Percentiles rank a stretch among this genome's conserved stretches.
These are phyloP conservation scores for Indicator maculatus DNA, from an alignment of 2,113 vertebrate species.

Conservation along the genomic window DNA sequence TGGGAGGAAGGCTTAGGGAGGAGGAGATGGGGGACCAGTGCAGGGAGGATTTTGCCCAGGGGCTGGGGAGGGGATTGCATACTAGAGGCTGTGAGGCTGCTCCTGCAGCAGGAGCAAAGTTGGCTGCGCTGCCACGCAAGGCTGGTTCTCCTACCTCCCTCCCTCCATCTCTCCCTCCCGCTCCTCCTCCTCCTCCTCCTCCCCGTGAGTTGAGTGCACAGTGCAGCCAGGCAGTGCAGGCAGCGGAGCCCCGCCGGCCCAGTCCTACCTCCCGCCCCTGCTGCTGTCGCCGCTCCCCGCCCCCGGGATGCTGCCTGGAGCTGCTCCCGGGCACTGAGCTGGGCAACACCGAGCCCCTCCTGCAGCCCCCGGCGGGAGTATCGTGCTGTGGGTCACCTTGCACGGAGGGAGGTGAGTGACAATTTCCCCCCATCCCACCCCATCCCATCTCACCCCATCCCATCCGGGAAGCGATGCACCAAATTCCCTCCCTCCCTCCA, in stretches of 20 bases:
- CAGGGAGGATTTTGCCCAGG: neutral
- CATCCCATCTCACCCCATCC: neutral
- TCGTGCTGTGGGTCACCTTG: conserved; percentile 42
- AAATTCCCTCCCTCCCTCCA: neutral
- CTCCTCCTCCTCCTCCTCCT: neutral
- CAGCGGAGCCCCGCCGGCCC: neutral
- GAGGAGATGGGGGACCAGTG: neutral
- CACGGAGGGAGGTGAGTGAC: conserved; percentile 37
- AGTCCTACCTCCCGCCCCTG: neutral
- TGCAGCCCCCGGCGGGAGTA: neutral
- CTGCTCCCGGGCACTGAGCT: neutral
- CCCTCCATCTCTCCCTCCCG: neutral
- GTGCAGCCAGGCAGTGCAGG: neutral
- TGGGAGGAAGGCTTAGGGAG: neutral
- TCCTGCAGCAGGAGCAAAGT: conserved; percentile 51
- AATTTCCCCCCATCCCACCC: neutral
- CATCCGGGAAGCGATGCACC: neutral
- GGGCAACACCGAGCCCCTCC: neutral
- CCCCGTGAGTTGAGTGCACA: neutral
- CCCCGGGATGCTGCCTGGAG: neutral
- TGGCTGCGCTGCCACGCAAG: conserved; percentile 6
- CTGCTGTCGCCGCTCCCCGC: neutral
- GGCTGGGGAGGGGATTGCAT: neutral
- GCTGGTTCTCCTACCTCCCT: neutral
- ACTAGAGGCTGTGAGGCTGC: neutral